phyloP scores from a whole-genome alignment of 2,797 vertebrate species.

The Tauraco hartlaubi region DNA sequence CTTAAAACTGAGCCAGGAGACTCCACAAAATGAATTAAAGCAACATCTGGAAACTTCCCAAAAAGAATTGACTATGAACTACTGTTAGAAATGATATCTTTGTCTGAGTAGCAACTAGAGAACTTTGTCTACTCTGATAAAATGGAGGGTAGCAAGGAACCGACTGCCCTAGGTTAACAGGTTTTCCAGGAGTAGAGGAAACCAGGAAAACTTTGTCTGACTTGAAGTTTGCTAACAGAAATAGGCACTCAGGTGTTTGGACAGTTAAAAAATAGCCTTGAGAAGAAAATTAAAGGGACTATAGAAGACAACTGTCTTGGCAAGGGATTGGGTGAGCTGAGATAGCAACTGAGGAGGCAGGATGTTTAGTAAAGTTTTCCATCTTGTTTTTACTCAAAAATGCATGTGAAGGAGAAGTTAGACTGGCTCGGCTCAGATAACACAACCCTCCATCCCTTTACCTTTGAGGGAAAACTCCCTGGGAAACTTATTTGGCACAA shows the following conservation, averaged over 20 bases:
- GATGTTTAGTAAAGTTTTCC: neutral
- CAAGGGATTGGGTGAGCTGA: neutral
- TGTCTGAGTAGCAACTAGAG: neutral
- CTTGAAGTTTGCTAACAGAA: neutral
- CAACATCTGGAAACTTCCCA: conserved; percentile 27
- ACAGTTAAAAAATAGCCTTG: neutral
- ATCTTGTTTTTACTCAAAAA: neutral
- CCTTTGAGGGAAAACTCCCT: neutral
- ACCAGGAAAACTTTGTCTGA: neutral
- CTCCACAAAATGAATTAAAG: conserved; percentile 44
- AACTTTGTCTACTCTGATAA: neutral
- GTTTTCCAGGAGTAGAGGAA: neutral
- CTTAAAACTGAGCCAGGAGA: conserved; percentile 29
- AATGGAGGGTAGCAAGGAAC: neutral
- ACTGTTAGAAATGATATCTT: neutral
- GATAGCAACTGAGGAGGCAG: neutral
- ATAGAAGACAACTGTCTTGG: neutral
- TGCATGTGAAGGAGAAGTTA: neutral
- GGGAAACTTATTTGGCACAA: conserved; percentile 46
- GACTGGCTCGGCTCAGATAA: neutral
- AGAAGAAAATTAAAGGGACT: neutral
- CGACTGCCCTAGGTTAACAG: neutral
- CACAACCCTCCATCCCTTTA: neutral
- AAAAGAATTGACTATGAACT: neutral
- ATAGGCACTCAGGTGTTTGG: neutral